Evolutionary conservation across 1,140 invertebrate species (phyloP).

Genomic region (Papilio glaucus): DNA sequence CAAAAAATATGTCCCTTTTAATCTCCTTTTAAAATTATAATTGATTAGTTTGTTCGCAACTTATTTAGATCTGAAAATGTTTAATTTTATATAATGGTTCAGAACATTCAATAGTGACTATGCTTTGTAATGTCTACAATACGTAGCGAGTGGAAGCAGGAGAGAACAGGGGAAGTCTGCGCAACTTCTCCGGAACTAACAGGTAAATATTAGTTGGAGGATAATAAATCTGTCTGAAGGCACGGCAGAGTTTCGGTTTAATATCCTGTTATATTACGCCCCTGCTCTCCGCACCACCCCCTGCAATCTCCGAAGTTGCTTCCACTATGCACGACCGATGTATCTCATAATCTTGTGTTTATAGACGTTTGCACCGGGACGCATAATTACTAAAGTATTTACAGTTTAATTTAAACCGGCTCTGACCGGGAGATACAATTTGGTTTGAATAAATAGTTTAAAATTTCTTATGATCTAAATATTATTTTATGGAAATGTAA

Average conservation of each 20-base stretch:
- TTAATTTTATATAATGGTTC: neutral
- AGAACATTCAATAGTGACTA: neutral
- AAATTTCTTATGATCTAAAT: neutral
- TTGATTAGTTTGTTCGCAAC: too few species aligned
- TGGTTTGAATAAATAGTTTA: too few species aligned
- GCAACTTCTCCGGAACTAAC: constrained; percentile 5
- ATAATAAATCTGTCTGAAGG: constrained; percentile 27
- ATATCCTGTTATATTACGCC: constrained; percentile 30
- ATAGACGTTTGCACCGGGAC: constrained; percentile 3
- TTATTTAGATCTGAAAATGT: too few species aligned
- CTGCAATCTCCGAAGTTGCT: constrained; percentile 17
- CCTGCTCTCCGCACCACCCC: neutral
- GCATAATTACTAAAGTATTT: constrained; percentile 18
- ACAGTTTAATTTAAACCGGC: neutral
- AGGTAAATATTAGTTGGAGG: constrained; percentile 33
- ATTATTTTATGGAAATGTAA: too few species aligned
- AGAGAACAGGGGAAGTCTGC: neutral
- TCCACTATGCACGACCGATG: neutral
- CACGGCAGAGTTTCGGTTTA: constrained; percentile 30
- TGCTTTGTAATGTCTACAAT: neutral
- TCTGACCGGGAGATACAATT: neutral
- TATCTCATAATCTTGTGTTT: constrained; percentile 9
- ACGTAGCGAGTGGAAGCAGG: constrained; percentile 2
- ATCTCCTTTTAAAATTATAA: too few species aligned
- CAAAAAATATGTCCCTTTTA: neutral